A percentile compares a stretch with the other conserved stretches of the same genome.
These are phyloP conservation scores for Chrysogorgia sp. DNA, from an alignment of 92 coral and sea anemone species.

Conservation along the genomic window DNA sequence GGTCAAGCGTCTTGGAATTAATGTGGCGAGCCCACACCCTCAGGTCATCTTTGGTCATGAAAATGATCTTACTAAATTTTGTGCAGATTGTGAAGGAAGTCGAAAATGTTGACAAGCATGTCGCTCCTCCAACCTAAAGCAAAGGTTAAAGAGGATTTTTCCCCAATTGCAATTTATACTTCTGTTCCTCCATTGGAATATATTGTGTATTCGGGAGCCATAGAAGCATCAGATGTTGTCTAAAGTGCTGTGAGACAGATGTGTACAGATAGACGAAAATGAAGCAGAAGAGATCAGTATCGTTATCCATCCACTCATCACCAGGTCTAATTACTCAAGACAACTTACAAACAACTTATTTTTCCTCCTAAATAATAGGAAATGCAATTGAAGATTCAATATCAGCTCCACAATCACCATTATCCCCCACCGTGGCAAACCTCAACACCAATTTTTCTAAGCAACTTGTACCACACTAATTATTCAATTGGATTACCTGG, in stretches of 20 bases:
- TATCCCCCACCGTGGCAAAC: slow-evolving; percentile 7
- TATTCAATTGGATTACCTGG: slow-evolving; percentile 37
- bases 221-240: slow-evolving; percentile 7
- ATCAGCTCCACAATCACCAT: not conserved
- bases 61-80: too few species aligned
- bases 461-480: slow-evolving; percentile 4
- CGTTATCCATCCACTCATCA: not conserved
- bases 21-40: too few species aligned
- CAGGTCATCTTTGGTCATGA: too few species aligned
- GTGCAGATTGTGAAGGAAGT: slow-evolving; percentile 1
- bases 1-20: too few species aligned
- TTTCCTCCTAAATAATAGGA: slow-evolving; percentile 15
- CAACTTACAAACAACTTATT: slow-evolving; percentile 18
- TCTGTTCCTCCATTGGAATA: slow-evolving; percentile 1
- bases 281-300: not conserved
- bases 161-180: slow-evolving; percentile 17
- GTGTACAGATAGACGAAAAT: not conserved
- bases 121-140: slow-evolving; percentile 14
- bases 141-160: slow-evolving; percentile 6
- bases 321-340: slow-evolving; percentile 18
- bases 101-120: slow-evolving; percentile 1
- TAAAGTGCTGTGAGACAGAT: not conserved
- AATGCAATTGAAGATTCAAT: slow-evolving; percentile 24
- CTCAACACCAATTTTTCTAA: slow-evolving; percentile 19
- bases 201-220: slow-evolving; percentile 25